phyloP scores from a whole-genome alignment of 2,888 invertebrate genomes.

The Leptinotarsa juncta region DNA sequence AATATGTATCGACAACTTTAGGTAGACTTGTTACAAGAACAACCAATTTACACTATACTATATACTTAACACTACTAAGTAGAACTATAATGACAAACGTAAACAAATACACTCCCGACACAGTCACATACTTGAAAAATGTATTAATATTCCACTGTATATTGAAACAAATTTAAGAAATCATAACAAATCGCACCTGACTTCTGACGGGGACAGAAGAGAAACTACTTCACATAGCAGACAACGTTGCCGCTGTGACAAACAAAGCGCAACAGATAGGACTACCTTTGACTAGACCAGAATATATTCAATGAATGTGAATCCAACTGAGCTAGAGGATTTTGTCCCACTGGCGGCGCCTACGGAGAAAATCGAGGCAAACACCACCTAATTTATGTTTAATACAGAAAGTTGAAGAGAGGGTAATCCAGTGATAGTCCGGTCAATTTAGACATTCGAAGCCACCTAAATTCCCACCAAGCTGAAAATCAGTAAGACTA shows the following conservation, averaged over 20 bases:
- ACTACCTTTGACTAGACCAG: not conserved
- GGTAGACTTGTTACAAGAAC: not conserved
- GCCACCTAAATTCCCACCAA: too few relatives aligned
- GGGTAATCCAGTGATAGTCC: too few relatives aligned
- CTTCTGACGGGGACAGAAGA: constrained; percentile 33
- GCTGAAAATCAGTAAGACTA: too few relatives aligned
- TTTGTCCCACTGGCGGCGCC: not conserved
- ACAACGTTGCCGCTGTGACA: constrained; percentile 30
- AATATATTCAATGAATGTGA: not conserved
- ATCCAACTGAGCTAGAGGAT: not conserved
- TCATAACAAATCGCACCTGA: constrained; percentile 44
- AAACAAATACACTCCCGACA: constrained; percentile 21
- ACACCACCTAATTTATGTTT: too few relatives aligned
- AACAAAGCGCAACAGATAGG: constrained; percentile 1
- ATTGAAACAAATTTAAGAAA: constrained; percentile 25
- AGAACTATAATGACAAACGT: not conserved
- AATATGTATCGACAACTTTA: not conserved
- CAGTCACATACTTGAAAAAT: constrained; percentile 30
- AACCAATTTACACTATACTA: not conserved
- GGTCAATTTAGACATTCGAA: too few relatives aligned
- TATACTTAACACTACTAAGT: not conserved
- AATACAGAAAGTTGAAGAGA: too few relatives aligned
- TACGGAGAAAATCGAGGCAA: not conserved
- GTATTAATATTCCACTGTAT: constrained; percentile 7
- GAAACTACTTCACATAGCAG: constrained; percentile 34